phyloP scores from a whole-genome alignment of 2,797 vertebrate species.

The Alosa sapidissima region DNA sequence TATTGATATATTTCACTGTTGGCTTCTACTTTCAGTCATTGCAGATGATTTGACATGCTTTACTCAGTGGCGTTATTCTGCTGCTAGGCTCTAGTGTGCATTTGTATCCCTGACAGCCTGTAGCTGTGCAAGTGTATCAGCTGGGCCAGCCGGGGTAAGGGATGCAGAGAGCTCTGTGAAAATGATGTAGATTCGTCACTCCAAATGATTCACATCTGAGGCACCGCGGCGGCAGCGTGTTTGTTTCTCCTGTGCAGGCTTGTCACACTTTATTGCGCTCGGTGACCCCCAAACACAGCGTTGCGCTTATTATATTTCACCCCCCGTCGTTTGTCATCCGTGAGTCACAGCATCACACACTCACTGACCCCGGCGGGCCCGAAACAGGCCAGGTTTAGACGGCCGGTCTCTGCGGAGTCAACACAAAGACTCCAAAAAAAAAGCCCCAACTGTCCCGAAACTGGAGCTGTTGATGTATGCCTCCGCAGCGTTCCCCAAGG shows the following conservation, averaged over 20 bases:
- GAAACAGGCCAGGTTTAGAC: neutral
- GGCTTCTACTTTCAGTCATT: neutral
- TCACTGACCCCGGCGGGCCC: neutral
- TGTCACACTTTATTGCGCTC: neutral
- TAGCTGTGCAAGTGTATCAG: neutral
- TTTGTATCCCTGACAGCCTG: neutral
- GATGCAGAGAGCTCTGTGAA: neutral
- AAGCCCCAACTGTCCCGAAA: neutral
- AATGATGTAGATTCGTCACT: neutral
- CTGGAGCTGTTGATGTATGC: neutral
- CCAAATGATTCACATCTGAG: neutral
- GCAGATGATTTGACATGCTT: neutral
- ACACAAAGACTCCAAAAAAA: neutral
- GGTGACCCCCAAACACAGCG: neutral
- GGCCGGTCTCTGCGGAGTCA: neutral
- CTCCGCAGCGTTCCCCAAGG: neutral
- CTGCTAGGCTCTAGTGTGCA: neutral
- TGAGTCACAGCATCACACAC: neutral
- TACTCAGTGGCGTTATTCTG: neutral
- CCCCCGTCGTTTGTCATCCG: neutral
- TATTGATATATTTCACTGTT: neutral
- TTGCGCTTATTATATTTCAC: neutral
- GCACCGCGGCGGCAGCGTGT: neutral
- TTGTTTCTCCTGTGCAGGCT: neutral
- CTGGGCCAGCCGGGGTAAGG: neutral